Percentiles rank a stretch among this genome's conserved stretches.
Conservation (phyloP, 2,888 invertebrate species). For the Acleris cristana region DNA sequence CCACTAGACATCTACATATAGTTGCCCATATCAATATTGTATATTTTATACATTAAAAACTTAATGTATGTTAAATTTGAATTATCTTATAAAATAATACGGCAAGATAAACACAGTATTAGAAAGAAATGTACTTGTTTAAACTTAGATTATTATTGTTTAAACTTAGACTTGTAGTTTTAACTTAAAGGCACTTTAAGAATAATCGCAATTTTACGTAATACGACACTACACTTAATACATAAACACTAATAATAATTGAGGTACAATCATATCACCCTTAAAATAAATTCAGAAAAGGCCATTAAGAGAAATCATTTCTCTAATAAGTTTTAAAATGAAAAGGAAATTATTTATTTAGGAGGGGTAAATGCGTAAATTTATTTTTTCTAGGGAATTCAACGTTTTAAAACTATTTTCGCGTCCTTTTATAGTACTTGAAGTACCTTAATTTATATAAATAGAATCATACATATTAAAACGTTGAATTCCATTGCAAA, state of each 20-base stretch:
- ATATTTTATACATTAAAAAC: no score
- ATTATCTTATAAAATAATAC: background rate
- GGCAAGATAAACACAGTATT: constrained; percentile 3
- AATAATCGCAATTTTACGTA: background rate
- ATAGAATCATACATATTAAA: no score
- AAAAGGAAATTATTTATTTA: no score
- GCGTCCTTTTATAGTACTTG: no score
- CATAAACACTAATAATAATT: constrained; percentile 1
- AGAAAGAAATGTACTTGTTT: background rate
- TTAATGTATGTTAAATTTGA: no score
- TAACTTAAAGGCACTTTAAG: constrained; percentile 1
- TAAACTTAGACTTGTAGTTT: background rate
- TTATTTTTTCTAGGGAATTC: no score
- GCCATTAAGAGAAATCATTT: no score
- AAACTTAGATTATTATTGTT: background rate
- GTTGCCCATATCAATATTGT: background rate
- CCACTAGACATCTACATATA: background rate
- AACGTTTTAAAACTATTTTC: no score
- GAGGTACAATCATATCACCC: constrained; percentile 20
- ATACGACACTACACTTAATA: background rate
- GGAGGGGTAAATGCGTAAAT: no score
- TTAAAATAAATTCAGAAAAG: background rate
- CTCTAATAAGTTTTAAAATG: no score
- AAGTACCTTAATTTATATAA: no score
- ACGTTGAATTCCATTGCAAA: no score